phyloP scores from a whole-genome alignment of 2,113 vertebrate species.

The Paralichthys olivaceus region DNA sequence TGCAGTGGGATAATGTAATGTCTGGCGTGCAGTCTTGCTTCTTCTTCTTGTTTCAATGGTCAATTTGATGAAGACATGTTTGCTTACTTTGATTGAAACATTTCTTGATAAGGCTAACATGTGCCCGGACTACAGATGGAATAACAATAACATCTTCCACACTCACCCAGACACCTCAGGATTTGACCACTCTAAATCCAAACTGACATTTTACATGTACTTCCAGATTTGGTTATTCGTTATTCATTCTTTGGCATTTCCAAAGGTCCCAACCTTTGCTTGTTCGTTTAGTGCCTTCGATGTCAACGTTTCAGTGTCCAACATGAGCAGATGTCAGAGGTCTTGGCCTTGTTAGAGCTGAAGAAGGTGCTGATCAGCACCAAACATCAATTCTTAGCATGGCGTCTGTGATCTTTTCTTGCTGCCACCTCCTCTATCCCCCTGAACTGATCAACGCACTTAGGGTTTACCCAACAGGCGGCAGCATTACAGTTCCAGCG shows the following conservation, averaged over 20 bases:
- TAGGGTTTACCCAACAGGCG: slow-evolving; percentile 42
- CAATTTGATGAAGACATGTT: slow-evolving; percentile 31
- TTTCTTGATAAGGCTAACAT: slow-evolving; percentile 30
- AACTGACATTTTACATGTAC: slow-evolving; percentile 79
- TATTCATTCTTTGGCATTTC: slow-evolving; percentile 83
- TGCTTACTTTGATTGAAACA: slow-evolving; percentile 38
- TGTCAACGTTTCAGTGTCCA: slow-evolving; percentile 75
- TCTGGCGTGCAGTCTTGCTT: slow-evolving; percentile 41
- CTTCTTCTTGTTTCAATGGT: slow-evolving; percentile 32
- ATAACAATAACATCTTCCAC: neutral
- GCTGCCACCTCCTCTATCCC: slow-evolving; percentile 55
- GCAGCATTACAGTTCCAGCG: slow-evolving; percentile 36
- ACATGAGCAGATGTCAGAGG: slow-evolving; percentile 66
- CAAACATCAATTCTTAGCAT: slow-evolving; percentile 63
- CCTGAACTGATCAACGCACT: slow-evolving; percentile 54
- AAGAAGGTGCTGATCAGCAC: slow-evolving; percentile 44
- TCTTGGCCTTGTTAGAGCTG: slow-evolving; percentile 57
- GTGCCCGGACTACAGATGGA: slow-evolving; percentile 21
- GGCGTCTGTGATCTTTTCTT: slow-evolving; percentile 65
- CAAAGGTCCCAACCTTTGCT: slow-evolving; percentile 84
- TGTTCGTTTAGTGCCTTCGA: slow-evolving; percentile 70
- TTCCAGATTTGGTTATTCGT: slow-evolving; percentile 70
- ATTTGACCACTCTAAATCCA: slow-evolving; percentile 57
- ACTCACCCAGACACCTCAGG: slow-evolving; percentile 34
- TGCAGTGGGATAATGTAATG: slow-evolving; percentile 51